Base-by-base conservation (phyloP, 2,888 invertebrate species). In the Zaprionus bogoriensis region DNA sequence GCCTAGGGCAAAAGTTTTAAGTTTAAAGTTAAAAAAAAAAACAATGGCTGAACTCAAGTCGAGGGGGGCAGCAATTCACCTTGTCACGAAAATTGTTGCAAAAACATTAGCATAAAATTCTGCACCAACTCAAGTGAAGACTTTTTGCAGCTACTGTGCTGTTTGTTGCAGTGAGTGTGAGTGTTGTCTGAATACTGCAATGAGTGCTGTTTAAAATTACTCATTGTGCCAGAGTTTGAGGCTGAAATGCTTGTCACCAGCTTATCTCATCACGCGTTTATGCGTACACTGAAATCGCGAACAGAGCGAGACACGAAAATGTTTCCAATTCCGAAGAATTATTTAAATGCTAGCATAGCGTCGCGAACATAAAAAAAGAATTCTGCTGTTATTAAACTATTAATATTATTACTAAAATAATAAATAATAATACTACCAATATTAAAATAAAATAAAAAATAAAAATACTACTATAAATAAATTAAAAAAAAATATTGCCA, bases 51-150 rank as follows among this genome's bases (percentile, higher is more conserved):
- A 54, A 47, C 45, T 45, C 66, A 10, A 36, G 30, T 28, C 12
- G 25, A 20, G n/a, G 7, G 36, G 50, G 30, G 39, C 14, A 14
- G 32, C 32, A 47, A 47, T 52, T 54, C 53, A 71, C 58, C 67
- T 46, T 45, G 41, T 54, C 39, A 45, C 57, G 55, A 65, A 66
- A 66, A 75, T 61, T 78, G 66, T 65, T 67, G 73, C 76, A 53
- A 53, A 63, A 68, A 42, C 44, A 74, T 74, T 74, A 51, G 51
- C 65, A 68, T 65, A 75, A 69, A 75, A 65, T 57, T 52, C 67
- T 66, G 57, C 20, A 38, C 9, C 4, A 39, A 39, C 54, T 57
- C 60, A 51, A 53, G 42, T 58, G 27, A 47, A 60, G 47, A 71
- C 58, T 64, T 63, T 67, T 61, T 57, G 51, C 30, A 36, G 5